Percentiles rank a stretch among this genome's conserved stretches.
Conservation (phyloP, 2,888 invertebrate species). For the Netelia melanura region DNA sequence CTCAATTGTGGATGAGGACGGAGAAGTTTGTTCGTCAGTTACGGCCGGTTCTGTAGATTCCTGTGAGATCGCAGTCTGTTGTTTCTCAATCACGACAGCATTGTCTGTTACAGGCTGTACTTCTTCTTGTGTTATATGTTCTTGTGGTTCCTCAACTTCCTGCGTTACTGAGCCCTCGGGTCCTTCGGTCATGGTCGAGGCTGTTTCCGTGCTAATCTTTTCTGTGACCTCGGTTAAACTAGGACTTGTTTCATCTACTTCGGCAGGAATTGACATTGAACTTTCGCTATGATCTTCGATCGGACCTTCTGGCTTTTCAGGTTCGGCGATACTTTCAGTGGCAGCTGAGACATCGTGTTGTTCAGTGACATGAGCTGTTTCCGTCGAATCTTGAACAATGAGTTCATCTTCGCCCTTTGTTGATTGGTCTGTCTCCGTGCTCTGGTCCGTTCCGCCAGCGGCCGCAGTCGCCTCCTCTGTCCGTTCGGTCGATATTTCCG, state of each 20-base stretch:
- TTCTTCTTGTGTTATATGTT: constrained; percentile 25
- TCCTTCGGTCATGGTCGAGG: constrained; percentile 31
- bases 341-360: constrained; percentile 44
- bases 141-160: constrained; percentile 49
- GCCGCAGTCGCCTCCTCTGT: constrained; percentile 45
- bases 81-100: constrained; percentile 35
- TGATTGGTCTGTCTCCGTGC: constrained; percentile 57
- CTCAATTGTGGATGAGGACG: constrained; percentile 34
- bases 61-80: constrained; percentile 33
- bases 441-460: constrained; percentile 54
- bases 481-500: constrained; percentile 50
- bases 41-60: constrained; percentile 8
- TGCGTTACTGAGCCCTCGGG: constrained; percentile 60
- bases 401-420: constrained; percentile 39
- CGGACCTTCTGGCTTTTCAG: constrained; percentile 49
- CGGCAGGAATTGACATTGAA: constrained; percentile 31
- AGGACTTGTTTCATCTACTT: constrained; percentile 3
- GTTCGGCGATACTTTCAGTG: constrained; percentile 47
- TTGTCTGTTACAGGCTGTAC: constrained; percentile 12
- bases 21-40: constrained; percentile 33
- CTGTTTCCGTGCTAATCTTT: constrained; percentile 17
- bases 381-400: constrained; percentile 24
- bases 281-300: constrained; percentile 22
- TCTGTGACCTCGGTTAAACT: constrained; percentile 19
- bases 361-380: constrained; percentile 19